Percentiles rank a stretch among this genome's conserved stretches.
phyloP scores from a whole-genome alignment of 2,113 vertebrate species.

The Leucoraja erinaceus region DNA sequence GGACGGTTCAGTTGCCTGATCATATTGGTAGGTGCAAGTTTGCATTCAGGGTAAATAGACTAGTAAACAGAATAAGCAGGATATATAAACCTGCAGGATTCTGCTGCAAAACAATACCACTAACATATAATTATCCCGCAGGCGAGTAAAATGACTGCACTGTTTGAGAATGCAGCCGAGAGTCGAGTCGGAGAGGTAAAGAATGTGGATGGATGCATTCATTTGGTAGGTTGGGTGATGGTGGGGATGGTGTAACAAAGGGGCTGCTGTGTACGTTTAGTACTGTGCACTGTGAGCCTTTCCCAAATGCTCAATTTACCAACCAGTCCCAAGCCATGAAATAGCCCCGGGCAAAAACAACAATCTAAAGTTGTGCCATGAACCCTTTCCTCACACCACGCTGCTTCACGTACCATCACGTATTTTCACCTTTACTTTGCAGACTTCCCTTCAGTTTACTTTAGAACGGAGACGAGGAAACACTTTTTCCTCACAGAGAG shows the following conservation, averaged over 20 bases:
- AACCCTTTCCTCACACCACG: not conserved
- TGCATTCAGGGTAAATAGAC: not conserved
- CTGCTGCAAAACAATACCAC: not conserved
- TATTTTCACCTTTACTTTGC: not conserved
- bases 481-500: too few relatives aligned
- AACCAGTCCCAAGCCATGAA: conserved; percentile 13
- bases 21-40: not conserved
- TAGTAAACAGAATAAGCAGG: too few relatives aligned
- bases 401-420: not conserved
- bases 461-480: too few relatives aligned
- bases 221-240: conserved; percentile 21
- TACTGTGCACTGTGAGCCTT: conserved; percentile 23
- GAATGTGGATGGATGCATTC: conserved; percentile 1
- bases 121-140: not conserved
- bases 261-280: conserved; percentile 14
- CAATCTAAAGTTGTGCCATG: not conserved
- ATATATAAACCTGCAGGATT: too few relatives aligned
- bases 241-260: conserved; percentile 22
- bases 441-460: not conserved
- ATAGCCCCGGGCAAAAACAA: conserved; percentile 25
- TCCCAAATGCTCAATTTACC: conserved; percentile 24
- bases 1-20: not conserved
- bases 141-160: not conserved
- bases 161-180: not conserved
- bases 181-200: conserved; percentile 8